Percentiles rank a stretch among this genome's conserved stretches.
These are phyloP conservation scores for Penaeus chinensis DNA, from an alignment of 1,140 invertebrate genomes.

Conservation along the genomic window DNA sequence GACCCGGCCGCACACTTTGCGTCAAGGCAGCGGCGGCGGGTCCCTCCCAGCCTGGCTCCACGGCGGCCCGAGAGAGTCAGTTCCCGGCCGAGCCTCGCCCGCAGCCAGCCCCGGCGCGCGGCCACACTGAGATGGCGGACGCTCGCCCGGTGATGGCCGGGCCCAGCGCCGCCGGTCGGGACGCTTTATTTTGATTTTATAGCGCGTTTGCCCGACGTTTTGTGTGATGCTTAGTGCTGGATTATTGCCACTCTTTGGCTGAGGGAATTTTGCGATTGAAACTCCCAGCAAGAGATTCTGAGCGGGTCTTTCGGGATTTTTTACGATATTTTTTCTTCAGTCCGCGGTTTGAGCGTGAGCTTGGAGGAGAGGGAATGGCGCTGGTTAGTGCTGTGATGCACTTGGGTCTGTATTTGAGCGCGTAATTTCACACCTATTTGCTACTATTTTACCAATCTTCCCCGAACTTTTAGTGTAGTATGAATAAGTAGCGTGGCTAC, in stretches of 20 bases:
- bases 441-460: too few species aligned
- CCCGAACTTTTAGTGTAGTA: too few species aligned
- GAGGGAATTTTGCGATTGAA: slow-evolving; percentile 47
- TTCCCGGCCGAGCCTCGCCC: slow-evolving; percentile 6
- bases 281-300: background rate
- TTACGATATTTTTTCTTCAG: background rate
- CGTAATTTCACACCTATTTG: too few species aligned
- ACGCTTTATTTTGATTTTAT: slow-evolving; percentile 59
- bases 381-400: background rate
- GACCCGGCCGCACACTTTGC: slow-evolving; percentile 45
- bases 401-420: too few species aligned
- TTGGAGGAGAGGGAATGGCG: background rate
- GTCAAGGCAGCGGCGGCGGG: slow-evolving; percentile 25
- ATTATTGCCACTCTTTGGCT: slow-evolving; percentile 43
- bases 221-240: slow-evolving; percentile 50
- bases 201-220: slow-evolving; percentile 44
- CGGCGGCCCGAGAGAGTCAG: background rate
- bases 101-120: slow-evolving; percentile 3
- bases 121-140: slow-evolving; percentile 56
- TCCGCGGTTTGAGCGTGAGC: background rate
- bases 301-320: slow-evolving; percentile 28
- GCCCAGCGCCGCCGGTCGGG: slow-evolving; percentile 31
- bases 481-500: too few species aligned
- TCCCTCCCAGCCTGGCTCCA: slow-evolving; percentile 4
- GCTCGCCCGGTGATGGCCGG: slow-evolving; percentile 43